Evolutionary conservation across 92 coral and sea anemone genomes (phyloP), one percentile per base, ranked within the genome.

Genomic region (Phymanthus crucifer): DNA sequence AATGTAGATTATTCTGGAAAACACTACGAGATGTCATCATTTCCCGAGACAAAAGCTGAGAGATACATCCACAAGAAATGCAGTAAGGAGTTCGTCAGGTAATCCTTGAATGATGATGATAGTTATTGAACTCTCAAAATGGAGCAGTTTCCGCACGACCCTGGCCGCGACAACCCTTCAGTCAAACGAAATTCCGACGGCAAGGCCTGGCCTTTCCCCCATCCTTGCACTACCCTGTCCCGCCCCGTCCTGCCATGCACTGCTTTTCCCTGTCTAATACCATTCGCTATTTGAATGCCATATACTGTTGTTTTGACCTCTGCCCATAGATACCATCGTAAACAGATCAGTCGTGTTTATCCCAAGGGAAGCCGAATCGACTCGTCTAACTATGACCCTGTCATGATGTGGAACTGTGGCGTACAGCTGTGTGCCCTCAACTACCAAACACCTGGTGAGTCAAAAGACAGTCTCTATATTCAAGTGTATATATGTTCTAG

Each of bases 321-420:
- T 26, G 67, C 10, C 33, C 70, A 2, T 61, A 89, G 81, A 79
- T 93, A 95, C 69, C 97, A 95, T 84, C 87, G 81, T 54, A 87
- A 84, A 67, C 99, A 95, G 90, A 88, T 95, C 83, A 95, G 99
- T 73, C 91, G 99, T 66, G 99, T 95, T 14, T 95, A 95, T 75
- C 99, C 99, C 46, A 93, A 90, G 69, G 99, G 99, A 18, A 95
- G 98, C 82, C 84, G 99, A 81, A 94, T 95, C 26, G 99, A 95
- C 75, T 95, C 99, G 7, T 95, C 99, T 12, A 95, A 95, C 74
- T 95, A 95, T 81, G 99, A 95, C 67, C 99, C 99, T 24, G 81
- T 85, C 19, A 77, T 92, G 78, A 88, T 95, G 97, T 95, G 99
- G 99, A 89, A 89, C 72, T 82, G 89, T 57, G 99, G 99, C 14